Evolutionary conservation across 2,797 vertebrate species (phyloP).

Genomic region (Podargus strigoides): DNA sequence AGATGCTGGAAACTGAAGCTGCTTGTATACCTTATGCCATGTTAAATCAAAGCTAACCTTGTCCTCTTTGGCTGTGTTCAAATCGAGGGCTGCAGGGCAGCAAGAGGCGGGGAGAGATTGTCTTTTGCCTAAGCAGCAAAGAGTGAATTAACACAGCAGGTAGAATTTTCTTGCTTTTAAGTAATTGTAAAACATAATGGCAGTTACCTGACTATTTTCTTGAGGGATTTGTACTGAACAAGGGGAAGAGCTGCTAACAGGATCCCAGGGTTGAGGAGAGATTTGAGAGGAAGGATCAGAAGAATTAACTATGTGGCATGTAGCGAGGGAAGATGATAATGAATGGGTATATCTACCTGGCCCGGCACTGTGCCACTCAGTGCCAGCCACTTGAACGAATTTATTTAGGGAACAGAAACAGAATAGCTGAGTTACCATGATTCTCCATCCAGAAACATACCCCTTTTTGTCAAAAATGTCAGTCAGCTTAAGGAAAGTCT

Average conservation of each 20-base stretch:
- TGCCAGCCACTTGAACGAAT: neutral
- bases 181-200: neutral
- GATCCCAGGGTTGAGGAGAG: neutral
- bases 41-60: neutral
- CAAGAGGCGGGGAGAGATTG: neutral
- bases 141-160: constrained; percentile 11
- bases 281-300: constrained; percentile 42
- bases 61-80: neutral
- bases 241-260: constrained; percentile 40
- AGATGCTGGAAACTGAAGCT: neutral
- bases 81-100: neutral
- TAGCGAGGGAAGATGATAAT: neutral
- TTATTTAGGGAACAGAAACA: constrained; percentile 19
- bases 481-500: neutral
- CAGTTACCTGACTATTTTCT: constrained; percentile 35
- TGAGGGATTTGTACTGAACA: constrained; percentile 28
- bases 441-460: neutral
- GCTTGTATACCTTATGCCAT: neutral
- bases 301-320: constrained; percentile 35
- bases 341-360: neutral
- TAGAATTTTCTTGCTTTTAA: neutral
- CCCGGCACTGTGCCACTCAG: neutral
- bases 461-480: neutral
- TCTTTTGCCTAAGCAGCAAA: neutral
- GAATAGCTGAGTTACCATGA: neutral